phyloP scores from a whole-genome alignment of 2,888 invertebrate species.

The Thecocarcelia acutangulata region DNA sequence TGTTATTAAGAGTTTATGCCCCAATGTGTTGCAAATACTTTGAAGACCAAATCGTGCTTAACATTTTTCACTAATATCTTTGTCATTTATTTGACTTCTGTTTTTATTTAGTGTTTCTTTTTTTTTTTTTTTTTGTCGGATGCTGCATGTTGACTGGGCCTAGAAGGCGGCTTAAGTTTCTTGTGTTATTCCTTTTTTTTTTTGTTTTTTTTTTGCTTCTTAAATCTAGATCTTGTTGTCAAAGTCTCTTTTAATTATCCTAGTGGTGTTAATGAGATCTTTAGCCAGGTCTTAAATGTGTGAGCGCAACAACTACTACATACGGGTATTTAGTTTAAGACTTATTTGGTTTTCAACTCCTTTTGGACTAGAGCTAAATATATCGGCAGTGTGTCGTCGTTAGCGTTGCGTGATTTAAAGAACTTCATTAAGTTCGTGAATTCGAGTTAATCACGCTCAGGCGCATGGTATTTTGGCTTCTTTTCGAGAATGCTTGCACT shows the following conservation, averaged over 20 bases:
- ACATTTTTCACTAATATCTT: constrained; percentile 61
- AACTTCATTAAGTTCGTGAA: constrained; percentile 82
- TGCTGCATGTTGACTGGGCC: constrained; percentile 9
- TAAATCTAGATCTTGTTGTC: constrained; percentile 78
- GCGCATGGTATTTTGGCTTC: constrained; percentile 63
- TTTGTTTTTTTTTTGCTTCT: neutral
- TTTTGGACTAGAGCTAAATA: constrained; percentile 54
- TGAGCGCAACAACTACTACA: constrained; percentile 31
- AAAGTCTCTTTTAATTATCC: constrained; percentile 79
- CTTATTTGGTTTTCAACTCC: constrained; percentile 7
- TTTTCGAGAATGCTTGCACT: neutral
- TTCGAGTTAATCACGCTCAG: constrained; percentile 82
- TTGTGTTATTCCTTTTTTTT: constrained; percentile 12
- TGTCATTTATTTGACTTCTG: constrained; percentile 64
- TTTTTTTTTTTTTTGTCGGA: neutral
- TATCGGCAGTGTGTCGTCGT: constrained; percentile 76
- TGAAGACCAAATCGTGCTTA: constrained; percentile 63
- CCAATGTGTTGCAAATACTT: constrained; percentile 6
- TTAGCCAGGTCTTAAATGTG: constrained; percentile 68
- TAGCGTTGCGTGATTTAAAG: constrained; percentile 82
- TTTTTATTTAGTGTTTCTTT: neutral
- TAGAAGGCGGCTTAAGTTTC: constrained; percentile 42
- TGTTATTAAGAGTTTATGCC: neutral
- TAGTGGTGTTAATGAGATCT: constrained; percentile 80
- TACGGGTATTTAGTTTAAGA: constrained; percentile 22